A percentile compares a stretch with the other conserved stretches of the same genome.
Evolutionary conservation across 2,888 invertebrate species (phyloP).

Genomic region (Leptopilina syphax): DNA sequence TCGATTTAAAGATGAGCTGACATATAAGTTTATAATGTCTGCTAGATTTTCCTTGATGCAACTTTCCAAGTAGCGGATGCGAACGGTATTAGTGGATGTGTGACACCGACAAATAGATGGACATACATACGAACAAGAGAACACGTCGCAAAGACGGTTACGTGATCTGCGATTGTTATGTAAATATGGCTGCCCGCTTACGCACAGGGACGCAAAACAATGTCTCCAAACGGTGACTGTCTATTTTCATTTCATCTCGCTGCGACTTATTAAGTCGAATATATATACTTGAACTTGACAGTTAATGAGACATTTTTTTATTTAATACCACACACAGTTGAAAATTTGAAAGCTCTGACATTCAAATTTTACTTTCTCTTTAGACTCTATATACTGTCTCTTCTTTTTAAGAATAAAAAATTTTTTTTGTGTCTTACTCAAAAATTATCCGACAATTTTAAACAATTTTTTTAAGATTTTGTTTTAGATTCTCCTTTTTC

Average conservation of each 20-base stretch:
- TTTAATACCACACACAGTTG: too few relatives aligned
- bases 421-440: too few relatives aligned
- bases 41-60: slow-evolving; percentile 53
- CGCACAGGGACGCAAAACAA: slow-evolving; percentile 64
- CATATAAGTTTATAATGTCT: neutral
- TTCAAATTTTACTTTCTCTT: neutral
- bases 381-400: too few relatives aligned
- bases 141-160: slow-evolving; percentile 69
- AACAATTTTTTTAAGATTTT: too few relatives aligned
- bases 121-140: slow-evolving; percentile 55
- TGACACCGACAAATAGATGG: slow-evolving; percentile 53
- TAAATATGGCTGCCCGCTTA: slow-evolving; percentile 69
- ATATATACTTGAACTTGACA: slow-evolving; percentile 55
- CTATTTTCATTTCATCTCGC: slow-evolving; percentile 64
- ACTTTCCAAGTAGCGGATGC: slow-evolving; percentile 63
- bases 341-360: neutral
- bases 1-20: slow-evolving; percentile 8
- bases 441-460: too few relatives aligned
- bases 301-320: slow-evolving; percentile 39
- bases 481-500: too few relatives aligned
- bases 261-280: slow-evolving; percentile 30
- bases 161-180: slow-evolving; percentile 74
- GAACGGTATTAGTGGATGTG: slow-evolving; percentile 56
- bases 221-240: slow-evolving; percentile 64
- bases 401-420: too few relatives aligned